phyloP scores from a whole-genome alignment of 2,888 invertebrate genomes.

The Lymantria monacha region DNA sequence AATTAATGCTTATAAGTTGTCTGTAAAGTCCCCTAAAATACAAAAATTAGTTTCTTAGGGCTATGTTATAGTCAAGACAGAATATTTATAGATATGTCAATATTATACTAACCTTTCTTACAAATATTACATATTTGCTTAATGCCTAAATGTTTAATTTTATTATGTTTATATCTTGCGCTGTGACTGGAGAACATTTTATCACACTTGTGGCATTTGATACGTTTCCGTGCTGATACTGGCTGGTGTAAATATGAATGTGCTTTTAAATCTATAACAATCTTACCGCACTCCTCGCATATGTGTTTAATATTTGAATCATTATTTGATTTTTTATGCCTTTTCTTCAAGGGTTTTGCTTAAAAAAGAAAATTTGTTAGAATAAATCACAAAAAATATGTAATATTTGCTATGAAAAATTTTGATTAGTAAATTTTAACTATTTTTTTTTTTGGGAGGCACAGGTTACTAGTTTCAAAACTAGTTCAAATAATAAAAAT shows the following conservation, averaged over 20 bases:
- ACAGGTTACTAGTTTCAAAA: too few relatives aligned
- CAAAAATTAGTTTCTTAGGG: too few relatives aligned
- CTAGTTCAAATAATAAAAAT: too few relatives aligned
- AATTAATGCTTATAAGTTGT: too few relatives aligned
- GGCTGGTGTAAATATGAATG: conserved; percentile 52
- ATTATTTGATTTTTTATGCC: background rate
- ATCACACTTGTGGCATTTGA: conserved; percentile 56
- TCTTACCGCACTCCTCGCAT: conserved; percentile 66
- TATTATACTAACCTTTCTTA: conserved; percentile 55
- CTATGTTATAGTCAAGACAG: too few relatives aligned
- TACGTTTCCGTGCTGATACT: conserved; percentile 28
- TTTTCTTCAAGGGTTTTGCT: conserved; percentile 14
- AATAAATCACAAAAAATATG: too few relatives aligned
- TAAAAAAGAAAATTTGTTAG: background rate
- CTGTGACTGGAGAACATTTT: conserved; percentile 48
- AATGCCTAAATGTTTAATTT: conserved; percentile 58
- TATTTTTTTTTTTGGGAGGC: too few relatives aligned
- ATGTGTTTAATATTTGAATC: conserved; percentile 34
- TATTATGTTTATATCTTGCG: conserved; percentile 54
- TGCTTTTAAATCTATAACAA: conserved; percentile 50
- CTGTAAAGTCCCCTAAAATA: too few relatives aligned
- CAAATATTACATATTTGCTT: conserved; percentile 63
- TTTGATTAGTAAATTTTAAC: too few relatives aligned
- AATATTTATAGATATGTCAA: too few relatives aligned
- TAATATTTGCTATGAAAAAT: too few relatives aligned